Percentiles rank a stretch among this genome's conserved stretches.
Conservation (phyloP, 2,888 invertebrate genomes). For the Synanthedon andrenaeformis region DNA sequence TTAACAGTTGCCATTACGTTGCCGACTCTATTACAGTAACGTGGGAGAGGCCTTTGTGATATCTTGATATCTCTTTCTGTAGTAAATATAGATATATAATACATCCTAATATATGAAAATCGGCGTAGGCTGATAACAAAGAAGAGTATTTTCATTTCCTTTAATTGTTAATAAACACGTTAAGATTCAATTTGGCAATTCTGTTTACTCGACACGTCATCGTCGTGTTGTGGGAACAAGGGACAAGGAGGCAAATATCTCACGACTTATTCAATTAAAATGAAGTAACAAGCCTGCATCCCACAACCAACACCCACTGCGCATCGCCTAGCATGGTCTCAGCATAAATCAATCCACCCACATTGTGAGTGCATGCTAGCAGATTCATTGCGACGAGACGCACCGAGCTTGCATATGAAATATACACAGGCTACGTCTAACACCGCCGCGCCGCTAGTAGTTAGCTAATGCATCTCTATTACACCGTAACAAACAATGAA, state of each 20-base stretch:
- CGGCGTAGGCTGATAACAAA: no score
- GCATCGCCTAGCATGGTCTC: neutral
- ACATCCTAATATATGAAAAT: no score
- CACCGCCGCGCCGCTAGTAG: neutral
- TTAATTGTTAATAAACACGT: no score
- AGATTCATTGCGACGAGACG: neutral
- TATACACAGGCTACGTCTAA: neutral
- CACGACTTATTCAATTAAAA: neutral
- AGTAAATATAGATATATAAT: no score
- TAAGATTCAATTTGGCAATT: no score
- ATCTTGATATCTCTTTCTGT: no score
- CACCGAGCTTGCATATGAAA: neutral
- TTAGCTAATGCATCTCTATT: neutral
- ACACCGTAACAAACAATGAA: neutral
- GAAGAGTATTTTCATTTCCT: no score
- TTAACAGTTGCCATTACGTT: no score
- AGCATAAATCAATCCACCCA: neutral
- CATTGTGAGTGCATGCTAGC: neutral
- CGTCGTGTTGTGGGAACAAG: no score
- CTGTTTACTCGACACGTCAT: no score
- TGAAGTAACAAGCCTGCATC: neutral
- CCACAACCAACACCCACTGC: neutral
- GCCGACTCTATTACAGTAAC: no score
- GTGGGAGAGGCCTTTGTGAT: no score
- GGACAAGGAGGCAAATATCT: neutral